phyloP scores from a whole-genome alignment of 64 coral and sea anemone species.

The Cladopsammia gracilis region DNA sequence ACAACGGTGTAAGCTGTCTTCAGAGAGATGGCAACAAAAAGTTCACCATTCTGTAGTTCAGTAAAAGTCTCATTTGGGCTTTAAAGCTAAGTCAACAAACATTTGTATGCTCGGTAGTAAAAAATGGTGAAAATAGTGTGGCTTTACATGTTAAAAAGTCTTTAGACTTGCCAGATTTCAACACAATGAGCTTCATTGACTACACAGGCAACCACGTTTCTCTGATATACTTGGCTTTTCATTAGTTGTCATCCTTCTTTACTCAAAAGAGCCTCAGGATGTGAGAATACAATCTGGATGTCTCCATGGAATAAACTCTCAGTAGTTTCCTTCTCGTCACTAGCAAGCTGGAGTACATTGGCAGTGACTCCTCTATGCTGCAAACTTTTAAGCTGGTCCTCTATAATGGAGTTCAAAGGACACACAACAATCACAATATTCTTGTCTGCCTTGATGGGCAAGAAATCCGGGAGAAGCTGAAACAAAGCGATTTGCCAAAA shows the following conservation, averaged over 20 bases:
- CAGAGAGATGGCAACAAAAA: too few relatives aligned
- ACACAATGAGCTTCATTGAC: constrained; percentile 79
- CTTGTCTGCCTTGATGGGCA: neutral
- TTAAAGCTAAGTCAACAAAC: too few relatives aligned
- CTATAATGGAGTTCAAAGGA: constrained; percentile 71
- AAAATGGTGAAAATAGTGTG: neutral
- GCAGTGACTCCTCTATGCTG: constrained; percentile 41
- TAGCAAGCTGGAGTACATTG: constrained; percentile 37
- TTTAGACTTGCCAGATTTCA: neutral
- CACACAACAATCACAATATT: constrained; percentile 75
- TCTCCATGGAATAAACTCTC: constrained; percentile 44
- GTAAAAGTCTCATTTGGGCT: neutral
- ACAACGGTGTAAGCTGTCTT: too few relatives aligned
- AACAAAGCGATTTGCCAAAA: constrained; percentile 36
- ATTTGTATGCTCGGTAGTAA: too few relatives aligned
- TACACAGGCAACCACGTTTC: constrained; percentile 82
- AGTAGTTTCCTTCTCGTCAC: neutral
- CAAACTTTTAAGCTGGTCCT: constrained; percentile 69
- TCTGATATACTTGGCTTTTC: constrained; percentile 67
- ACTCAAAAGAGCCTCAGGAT: constrained; percentile 74
- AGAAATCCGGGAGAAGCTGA: neutral
- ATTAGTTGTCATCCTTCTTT: constrained; percentile 68
- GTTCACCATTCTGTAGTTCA: too few relatives aligned
- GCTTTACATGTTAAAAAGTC: too few relatives aligned
- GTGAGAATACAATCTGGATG: constrained; percentile 29